Conservation (phyloP, 2,797 vertebrate genomes). For the Myripristis murdjan region DNA sequence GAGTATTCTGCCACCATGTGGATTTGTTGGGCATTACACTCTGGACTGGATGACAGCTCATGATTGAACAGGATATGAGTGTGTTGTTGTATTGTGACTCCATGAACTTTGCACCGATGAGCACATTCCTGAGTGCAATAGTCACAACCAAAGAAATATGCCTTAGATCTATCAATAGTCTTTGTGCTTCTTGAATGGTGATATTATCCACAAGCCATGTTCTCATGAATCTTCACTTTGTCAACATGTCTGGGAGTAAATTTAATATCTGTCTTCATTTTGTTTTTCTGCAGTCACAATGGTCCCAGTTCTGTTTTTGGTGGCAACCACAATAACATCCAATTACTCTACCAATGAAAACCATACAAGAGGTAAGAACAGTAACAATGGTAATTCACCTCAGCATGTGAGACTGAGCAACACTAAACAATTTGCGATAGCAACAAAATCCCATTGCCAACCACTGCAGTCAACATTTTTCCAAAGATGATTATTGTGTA, state of each 20-base stretch:
- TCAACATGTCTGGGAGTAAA: slow-evolving; percentile 66
- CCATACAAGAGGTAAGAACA: slow-evolving; percentile 74
- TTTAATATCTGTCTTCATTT: slow-evolving; percentile 74
- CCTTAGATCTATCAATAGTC: slow-evolving; percentile 61
- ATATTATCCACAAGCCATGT: slow-evolving; percentile 34
- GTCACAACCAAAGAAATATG: slow-evolving; percentile 62
- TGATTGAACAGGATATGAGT: slow-evolving; percentile 74
- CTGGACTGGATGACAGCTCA: slow-evolving; percentile 26
- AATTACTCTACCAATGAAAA: slow-evolving; percentile 64
- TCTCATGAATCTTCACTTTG: slow-evolving; percentile 51
- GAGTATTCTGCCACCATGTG: slow-evolving; percentile 68
- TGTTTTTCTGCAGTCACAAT: slow-evolving; percentile 84
- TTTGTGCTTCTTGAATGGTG: slow-evolving; percentile 62
- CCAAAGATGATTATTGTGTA: slow-evolving; percentile 50
- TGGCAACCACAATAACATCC: slow-evolving; percentile 62
- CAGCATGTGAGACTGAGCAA: slow-evolving; percentile 52
- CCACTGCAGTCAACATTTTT: slow-evolving; percentile 50
- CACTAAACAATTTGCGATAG: slow-evolving; percentile 16
- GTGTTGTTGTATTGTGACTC: slow-evolving; percentile 73
- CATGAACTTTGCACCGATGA: slow-evolving; percentile 68
- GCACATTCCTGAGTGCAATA: slow-evolving; percentile 71
- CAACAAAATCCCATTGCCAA: slow-evolving; percentile 22
- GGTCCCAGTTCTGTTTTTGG: slow-evolving; percentile 84
- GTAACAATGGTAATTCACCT: slow-evolving; percentile 4
- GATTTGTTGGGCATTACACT: slow-evolving; percentile 27